Base-by-base conservation (phyloP, 2,888 invertebrate genomes). In the Orthonychiurus folsomi region DNA sequence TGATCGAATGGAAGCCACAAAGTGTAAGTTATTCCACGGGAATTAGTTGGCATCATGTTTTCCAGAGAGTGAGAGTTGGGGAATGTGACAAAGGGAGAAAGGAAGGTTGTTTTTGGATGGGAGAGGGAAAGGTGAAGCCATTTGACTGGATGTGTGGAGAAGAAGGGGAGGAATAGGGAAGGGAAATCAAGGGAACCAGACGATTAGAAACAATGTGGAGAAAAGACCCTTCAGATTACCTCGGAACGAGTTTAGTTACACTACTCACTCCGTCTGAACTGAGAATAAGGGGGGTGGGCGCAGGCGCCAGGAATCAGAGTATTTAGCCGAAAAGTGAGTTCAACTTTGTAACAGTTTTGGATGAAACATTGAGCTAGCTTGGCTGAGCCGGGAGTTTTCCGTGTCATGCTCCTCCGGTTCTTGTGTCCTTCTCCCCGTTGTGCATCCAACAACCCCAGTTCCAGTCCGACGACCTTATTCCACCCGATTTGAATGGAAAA, bases 231-330 rank as follows among this genome's bases (percentile, higher is more conserved):
- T 37, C 9, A 37, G 37, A 37, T 37, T 37, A 37, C 9, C 37
- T 37, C 15, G 37, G 15, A 37, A 37, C 15, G 37, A 37, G 37
- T 37, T n/a, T 37, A 37, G 37, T 37, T 5, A 37, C 37, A 37
- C 37, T 37, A 37, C 37, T 9, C 37, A 15, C 15, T 37, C 15
- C n/a, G n/a, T n/a, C n/a, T n/a, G n/a, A n/a, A n/a, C n/a, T n/a
- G n/a, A n/a, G n/a, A n/a, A 37, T 37, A 37, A 9, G 37, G 37
- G 9, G 5, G 37, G 5, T 37, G 37, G 37, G 61, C 66, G 66
- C 66, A 61, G 61, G 66, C 64, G 63, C 64, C 53, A 50, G 60
- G 28, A 27, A 63, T 24, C 48, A 60, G 60, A 61, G 59, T 61
- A 61, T 62, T 62, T 60, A 57, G 57, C 60, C 28, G 20, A 56